These are phyloP conservation scores for Magallana angulata DNA, from an alignment of 1,140 invertebrate species.

Conservation along the genomic window DNA sequence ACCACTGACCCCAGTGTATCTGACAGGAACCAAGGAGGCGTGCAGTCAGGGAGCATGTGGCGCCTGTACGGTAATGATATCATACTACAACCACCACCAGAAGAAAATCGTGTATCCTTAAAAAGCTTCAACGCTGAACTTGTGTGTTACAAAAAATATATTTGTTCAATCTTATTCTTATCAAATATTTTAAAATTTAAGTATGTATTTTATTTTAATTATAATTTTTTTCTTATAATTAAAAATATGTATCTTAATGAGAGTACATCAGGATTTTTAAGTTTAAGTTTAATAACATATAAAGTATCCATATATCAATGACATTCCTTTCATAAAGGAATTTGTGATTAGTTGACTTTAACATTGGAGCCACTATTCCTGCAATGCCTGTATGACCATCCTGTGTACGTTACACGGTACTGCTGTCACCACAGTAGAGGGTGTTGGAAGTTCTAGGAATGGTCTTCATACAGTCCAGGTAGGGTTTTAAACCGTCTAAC, in stretches of 20 bases:
- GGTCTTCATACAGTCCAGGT: conserved; percentile 74
- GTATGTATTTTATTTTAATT: too few species aligned
- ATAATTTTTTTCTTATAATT: too few species aligned
- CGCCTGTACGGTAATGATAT: conserved; percentile 96
- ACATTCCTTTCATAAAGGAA: too few species aligned
- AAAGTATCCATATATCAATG: too few species aligned
- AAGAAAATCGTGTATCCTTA: conserved; percentile 55
- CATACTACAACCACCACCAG: conserved; percentile 82
- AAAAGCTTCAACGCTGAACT: not conserved
- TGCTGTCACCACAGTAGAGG: conserved; percentile 89
- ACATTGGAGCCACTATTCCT: conserved; percentile 86
- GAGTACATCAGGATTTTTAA: too few species aligned
- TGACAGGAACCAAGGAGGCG: conserved; percentile 94
- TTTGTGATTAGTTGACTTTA: too few species aligned
- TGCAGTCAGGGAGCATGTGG: conserved; percentile 97
- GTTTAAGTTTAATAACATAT: too few species aligned
- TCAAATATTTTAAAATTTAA: too few species aligned
- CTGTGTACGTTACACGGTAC: conserved; percentile 87
- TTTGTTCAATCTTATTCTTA: too few species aligned
- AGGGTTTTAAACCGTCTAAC: not conserved
- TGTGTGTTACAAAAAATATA: not conserved
- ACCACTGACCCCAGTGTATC: conserved; percentile 82
- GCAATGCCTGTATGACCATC: conserved; percentile 87
- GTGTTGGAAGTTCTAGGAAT: conserved; percentile 85
- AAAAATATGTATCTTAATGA: too few species aligned